These are phyloP conservation scores for Trissolcus brochymenae DNA, from an alignment of 2,888 invertebrate genomes.

Conservation along the genomic window DNA sequence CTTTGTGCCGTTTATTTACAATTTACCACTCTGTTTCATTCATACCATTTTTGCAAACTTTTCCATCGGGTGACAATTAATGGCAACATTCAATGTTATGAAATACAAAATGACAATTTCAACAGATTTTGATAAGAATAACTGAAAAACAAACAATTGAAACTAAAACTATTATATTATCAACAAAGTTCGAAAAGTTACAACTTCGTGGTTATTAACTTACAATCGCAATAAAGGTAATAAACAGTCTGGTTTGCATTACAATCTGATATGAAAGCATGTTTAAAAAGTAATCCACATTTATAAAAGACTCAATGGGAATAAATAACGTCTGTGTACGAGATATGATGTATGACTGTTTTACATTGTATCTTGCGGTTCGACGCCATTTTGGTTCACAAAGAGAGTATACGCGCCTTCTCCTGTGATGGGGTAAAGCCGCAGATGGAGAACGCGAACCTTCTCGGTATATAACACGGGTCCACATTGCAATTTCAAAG, in stretches of 20 bases:
- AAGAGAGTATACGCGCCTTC: conserved; percentile 32
- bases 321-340: conserved; percentile 36
- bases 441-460: conserved; percentile 51
- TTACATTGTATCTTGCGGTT: conserved; percentile 51
- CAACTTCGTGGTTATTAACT: conserved; percentile 15
- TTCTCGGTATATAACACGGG: conserved; percentile 29
- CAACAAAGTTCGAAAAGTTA: conserved; percentile 17
- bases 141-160: background rate
- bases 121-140: too few relatives aligned
- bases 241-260: conserved; percentile 30
- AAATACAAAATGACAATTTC: too few relatives aligned
- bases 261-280: conserved; percentile 12
- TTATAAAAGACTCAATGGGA: conserved; percentile 43
- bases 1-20: too few relatives aligned
- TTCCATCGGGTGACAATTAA: too few relatives aligned
- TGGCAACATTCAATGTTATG: too few relatives aligned
- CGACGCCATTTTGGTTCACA: conserved; percentile 57
- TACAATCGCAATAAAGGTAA: conserved; percentile 17
- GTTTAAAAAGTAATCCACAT: conserved; percentile 37
- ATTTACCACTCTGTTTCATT: too few relatives aligned
- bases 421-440: conserved; percentile 54
- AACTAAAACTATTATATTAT: conserved; percentile 38
- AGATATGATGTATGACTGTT: conserved; percentile 47
- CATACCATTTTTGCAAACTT: too few relatives aligned
- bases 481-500: conserved; percentile 24